A percentile compares a stretch with the other conserved stretches of the same genome.
phyloP scores from a whole-genome alignment of 2,797 vertebrate genomes.

The Chelon labrosus region DNA sequence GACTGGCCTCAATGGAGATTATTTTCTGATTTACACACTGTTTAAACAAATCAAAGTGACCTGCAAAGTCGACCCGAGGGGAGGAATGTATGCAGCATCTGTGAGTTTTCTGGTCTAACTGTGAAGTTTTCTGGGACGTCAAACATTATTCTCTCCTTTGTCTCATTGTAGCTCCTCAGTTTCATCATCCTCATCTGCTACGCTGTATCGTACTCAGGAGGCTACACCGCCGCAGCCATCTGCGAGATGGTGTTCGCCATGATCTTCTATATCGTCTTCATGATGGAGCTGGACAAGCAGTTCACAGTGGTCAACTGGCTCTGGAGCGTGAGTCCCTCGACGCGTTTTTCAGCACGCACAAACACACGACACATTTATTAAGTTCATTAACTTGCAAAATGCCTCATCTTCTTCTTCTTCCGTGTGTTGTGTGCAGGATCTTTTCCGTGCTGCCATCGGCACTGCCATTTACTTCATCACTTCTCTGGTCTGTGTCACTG shows the following conservation, averaged over 20 bases:
- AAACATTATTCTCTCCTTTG: background rate
- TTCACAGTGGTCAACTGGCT: constrained; percentile 86
- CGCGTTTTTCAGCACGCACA: background rate
- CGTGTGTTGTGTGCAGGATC: constrained; percentile 70
- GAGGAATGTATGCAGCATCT: constrained; percentile 34
- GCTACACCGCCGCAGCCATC: constrained; percentile 82
- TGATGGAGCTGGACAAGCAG: constrained; percentile 86
- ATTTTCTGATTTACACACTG: constrained; percentile 17
- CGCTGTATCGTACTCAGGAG: constrained; percentile 65
- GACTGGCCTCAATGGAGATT: constrained; percentile 16
- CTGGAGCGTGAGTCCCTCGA: constrained; percentile 87
- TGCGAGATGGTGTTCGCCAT: constrained; percentile 83
- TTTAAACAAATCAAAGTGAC: constrained; percentile 8
- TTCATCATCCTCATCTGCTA: constrained; percentile 90
- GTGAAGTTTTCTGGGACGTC: constrained; percentile 11
- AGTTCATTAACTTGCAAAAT: background rate
- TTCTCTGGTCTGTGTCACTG: constrained; percentile 79
- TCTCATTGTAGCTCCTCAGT: constrained; percentile 80
- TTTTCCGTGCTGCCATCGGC: constrained; percentile 77
- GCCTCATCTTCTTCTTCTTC: constrained; percentile 10
- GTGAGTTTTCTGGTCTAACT: constrained; percentile 16
- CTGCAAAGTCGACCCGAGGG: constrained; percentile 14
- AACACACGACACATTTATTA: background rate
- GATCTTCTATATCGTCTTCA: constrained; percentile 86
- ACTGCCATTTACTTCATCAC: constrained; percentile 80